Conservation (phyloP, 1,140 invertebrate species). For the Heliconius himera region DNA sequence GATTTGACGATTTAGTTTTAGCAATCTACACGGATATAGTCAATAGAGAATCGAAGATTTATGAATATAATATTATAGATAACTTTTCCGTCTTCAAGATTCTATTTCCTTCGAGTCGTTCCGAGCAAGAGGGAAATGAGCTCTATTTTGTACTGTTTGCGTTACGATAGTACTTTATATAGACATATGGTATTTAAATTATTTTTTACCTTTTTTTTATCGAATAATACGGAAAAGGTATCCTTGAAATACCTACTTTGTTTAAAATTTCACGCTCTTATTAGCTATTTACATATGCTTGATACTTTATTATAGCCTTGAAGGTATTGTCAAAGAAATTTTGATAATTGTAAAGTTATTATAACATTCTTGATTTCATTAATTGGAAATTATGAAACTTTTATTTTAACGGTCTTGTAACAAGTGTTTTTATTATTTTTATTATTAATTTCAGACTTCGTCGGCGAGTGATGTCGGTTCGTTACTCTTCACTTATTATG, state of each 20-base stretch:
- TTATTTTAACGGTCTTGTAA: no score
- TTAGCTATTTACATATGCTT: neutral
- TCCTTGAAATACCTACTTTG: neutral
- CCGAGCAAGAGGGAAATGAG: neutral
- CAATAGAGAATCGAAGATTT: neutral
- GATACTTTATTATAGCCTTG: neutral
- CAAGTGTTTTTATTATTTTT: no score
- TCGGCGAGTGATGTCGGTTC: no score
- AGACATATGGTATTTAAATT: neutral
- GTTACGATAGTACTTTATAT: neutral
- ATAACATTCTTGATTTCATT: no score
- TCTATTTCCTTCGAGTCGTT: neutral
- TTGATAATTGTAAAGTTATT: neutral
- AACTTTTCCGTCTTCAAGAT: neutral
- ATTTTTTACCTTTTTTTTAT: neutral
- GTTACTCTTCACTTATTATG: no score
- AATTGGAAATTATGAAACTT: no score
- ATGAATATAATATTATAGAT: neutral
- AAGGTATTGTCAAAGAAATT: neutral
- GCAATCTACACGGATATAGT: neutral
- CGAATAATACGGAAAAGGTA: neutral
- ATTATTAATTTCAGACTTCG: no score
- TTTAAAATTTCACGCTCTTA: neutral
- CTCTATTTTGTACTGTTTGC: neutral
- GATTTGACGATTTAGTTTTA: constrained; percentile 4